Evolutionary conservation across 2,888 invertebrate species (phyloP).

Genomic region (Mesoligia furuncula): DNA sequence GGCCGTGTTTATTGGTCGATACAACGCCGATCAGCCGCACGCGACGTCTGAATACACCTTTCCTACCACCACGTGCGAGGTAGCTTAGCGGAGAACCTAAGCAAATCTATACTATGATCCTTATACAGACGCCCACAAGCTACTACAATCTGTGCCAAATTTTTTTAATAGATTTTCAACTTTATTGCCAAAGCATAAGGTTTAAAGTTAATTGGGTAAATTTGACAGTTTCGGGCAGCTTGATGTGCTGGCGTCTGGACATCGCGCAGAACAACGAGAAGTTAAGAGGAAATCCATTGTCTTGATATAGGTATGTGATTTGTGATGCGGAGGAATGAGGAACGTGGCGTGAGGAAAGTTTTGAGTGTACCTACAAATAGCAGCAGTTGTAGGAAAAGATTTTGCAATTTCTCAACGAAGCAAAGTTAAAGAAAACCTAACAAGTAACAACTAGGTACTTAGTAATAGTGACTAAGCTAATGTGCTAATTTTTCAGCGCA

Average conservation of each 20-base stretch:
- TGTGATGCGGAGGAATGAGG: background rate
- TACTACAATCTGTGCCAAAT: too few relatives aligned
- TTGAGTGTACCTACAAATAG: background rate
- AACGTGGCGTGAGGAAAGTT: background rate
- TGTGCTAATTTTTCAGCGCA: background rate
- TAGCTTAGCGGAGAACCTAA: background rate
- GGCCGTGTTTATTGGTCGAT: constrained; percentile 35
- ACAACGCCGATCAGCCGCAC: constrained; percentile 47
- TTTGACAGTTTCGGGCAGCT: too few relatives aligned
- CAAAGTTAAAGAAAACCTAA: background rate
- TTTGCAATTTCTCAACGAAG: background rate
- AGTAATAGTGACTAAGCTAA: background rate
- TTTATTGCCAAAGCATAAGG: too few relatives aligned
- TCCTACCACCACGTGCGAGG: background rate
- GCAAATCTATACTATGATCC: background rate
- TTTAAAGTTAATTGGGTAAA: too few relatives aligned
- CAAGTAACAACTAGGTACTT: too few relatives aligned
- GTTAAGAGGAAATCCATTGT: background rate
- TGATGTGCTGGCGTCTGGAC: too few relatives aligned
- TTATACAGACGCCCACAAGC: too few relatives aligned
- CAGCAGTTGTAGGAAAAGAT: background rate
- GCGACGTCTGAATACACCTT: constrained; percentile 33
- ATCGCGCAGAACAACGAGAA: too few relatives aligned
- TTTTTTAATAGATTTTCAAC: too few relatives aligned
- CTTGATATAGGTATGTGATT: background rate